phyloP scores from a whole-genome alignment of 2,113 vertebrate genomes.

The Jaculus jaculus region DNA sequence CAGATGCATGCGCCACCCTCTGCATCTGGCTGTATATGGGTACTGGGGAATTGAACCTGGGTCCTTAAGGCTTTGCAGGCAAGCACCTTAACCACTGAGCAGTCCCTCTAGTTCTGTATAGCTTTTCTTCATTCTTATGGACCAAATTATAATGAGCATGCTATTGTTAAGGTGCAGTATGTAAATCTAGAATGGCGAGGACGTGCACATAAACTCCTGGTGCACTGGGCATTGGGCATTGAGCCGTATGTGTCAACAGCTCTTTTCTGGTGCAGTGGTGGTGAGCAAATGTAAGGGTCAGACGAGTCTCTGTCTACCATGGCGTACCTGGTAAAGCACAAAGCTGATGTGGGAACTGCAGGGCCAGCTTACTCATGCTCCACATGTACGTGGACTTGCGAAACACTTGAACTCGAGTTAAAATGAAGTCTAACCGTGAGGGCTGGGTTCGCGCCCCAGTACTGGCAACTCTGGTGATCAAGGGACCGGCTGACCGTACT shows the following conservation, averaged over 20 bases:
- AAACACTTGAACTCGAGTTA: background rate
- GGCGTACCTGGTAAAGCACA: background rate
- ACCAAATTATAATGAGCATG: background rate
- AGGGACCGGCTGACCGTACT: background rate
- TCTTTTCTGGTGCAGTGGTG: background rate
- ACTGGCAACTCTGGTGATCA: background rate
- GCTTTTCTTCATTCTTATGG: background rate
- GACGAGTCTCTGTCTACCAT: background rate
- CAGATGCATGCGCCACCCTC: too few relatives aligned
- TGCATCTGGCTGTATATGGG: too few relatives aligned
- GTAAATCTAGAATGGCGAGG: background rate
- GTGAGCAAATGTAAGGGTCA: background rate
- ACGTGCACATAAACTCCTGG: background rate
- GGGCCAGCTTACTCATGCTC: background rate
- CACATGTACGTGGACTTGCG: too few relatives aligned
- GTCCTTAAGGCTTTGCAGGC: too few relatives aligned
- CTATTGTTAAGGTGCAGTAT: background rate
- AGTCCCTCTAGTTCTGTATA: too few relatives aligned
- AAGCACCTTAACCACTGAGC: too few relatives aligned
- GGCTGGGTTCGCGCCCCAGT: background rate
- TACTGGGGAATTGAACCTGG: too few relatives aligned
- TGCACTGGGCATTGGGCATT: too few relatives aligned
- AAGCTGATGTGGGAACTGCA: background rate
- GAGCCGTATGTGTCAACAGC: background rate
- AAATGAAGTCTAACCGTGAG: background rate